Conservation (phyloP, 2,113 vertebrate genomes). For the Varanus salvator region DNA sequence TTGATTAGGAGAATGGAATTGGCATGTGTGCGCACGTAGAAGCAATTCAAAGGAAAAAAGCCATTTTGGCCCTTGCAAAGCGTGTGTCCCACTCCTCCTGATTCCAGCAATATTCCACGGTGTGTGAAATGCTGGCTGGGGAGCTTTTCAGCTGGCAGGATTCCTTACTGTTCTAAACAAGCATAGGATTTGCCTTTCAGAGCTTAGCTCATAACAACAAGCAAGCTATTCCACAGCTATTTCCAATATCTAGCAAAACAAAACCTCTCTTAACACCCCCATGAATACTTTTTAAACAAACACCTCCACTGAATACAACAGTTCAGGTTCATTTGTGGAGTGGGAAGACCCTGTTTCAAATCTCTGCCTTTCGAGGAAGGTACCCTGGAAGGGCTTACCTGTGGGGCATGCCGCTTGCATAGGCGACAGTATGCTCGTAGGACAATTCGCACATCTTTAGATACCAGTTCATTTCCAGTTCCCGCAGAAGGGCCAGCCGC, state of each 20-base stretch:
- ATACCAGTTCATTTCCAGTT: constrained; percentile 94
- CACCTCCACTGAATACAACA: background rate
- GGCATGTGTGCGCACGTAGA: no score
- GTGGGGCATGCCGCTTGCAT: constrained; percentile 90
- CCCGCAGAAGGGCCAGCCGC: constrained; percentile 82
- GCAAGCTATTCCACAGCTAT: background rate
- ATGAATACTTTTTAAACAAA: no score
- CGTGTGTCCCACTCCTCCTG: no score
- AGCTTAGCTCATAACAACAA: rapidly evolving
- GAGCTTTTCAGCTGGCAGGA: no score
- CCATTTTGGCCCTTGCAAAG: background rate
- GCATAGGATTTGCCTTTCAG: rapidly evolving
- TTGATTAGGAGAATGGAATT: background rate
- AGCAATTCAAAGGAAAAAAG: background rate
- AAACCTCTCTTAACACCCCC: background rate
- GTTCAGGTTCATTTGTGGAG: background rate
- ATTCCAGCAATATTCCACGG: background rate
- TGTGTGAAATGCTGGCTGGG: background rate
- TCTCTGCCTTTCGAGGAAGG: no score
- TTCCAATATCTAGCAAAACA: rapidly evolving
- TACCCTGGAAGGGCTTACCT: constrained; percentile 81
- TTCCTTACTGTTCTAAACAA: background rate
- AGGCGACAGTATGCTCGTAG: constrained; percentile 83
- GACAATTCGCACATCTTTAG: constrained; percentile 86
- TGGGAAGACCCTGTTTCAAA: background rate